Evolutionary conservation across 2,797 vertebrate genomes (phyloP).

Genomic region (Peromyscus aztecus): DNA sequence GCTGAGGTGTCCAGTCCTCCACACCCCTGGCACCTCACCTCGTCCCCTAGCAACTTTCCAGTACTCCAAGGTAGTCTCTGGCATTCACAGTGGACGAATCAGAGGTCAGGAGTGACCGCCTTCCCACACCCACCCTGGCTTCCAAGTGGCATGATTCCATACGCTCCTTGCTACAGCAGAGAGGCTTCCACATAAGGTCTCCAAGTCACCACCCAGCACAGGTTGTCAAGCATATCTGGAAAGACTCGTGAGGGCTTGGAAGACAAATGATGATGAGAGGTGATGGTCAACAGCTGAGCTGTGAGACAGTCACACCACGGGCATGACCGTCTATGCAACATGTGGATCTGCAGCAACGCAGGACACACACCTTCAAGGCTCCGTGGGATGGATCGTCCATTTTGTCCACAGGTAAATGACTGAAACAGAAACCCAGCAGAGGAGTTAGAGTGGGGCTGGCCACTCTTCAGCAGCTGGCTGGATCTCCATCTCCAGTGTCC

Average conservation of each 20-base stretch:
- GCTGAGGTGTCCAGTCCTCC: no score
- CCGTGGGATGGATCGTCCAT: no score
- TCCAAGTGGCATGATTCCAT: not conserved
- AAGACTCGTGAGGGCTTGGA: not conserved
- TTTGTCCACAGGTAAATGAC: not conserved
- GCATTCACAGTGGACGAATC: rapidly evolving
- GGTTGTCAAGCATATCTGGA: not conserved
- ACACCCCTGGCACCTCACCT: rapidly evolving
- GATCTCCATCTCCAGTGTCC: not conserved
- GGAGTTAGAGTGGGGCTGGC: not conserved
- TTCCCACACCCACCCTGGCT: not conserved
- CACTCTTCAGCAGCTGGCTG: no score
- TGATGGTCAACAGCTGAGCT: not conserved
- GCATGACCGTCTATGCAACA: not conserved
- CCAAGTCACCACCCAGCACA: not conserved
- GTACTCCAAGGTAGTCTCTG: not conserved
- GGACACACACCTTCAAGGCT: not conserved
- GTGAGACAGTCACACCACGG: no score
- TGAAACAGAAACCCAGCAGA: not conserved
- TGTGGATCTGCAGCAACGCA: not conserved
- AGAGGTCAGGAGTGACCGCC: not conserved
- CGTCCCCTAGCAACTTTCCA: not conserved
- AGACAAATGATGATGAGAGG: no score
- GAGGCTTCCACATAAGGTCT: no score
- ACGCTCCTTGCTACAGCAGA: not conserved